Evolutionary conservation across 2,797 vertebrate genomes (phyloP).

Genomic region (Monodelphis domestica): DNA sequence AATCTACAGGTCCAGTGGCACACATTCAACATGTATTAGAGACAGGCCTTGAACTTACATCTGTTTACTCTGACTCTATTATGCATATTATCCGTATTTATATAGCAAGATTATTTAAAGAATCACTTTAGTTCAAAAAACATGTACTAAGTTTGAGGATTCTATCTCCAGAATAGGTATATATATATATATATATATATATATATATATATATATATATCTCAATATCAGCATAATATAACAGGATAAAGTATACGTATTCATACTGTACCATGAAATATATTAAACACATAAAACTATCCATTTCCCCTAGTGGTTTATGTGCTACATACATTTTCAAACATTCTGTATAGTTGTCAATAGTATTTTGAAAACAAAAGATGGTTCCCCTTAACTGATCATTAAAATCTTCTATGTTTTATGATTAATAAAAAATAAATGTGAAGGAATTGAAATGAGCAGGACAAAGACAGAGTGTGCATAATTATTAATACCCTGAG

Average conservation of each 20-base stretch:
- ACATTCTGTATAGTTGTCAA: conserved; percentile 7
- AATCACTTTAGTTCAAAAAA: not conserved
- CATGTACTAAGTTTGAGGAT: not conserved
- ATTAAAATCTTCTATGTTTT: conserved; percentile 10
- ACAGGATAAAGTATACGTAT: not conserved
- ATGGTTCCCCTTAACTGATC: conserved; percentile 36
- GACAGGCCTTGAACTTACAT: not conserved
- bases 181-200: not conserved
- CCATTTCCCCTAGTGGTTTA: not conserved
- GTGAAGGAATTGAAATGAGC: not conserved
- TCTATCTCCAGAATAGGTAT: not conserved
- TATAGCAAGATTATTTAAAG: not conserved
- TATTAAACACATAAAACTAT: not conserved
- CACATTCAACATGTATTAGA: not conserved
- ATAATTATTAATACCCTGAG: not conserved
- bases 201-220: not conserved
- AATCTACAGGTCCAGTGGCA: not conserved
- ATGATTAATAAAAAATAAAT: conserved; percentile 22
- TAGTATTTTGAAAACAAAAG: conserved; percentile 16
- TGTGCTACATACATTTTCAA: conserved; percentile 16
- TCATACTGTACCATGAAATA: not conserved
- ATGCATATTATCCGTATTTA: not conserved
- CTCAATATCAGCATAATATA: not conserved
- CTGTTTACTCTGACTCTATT: not conserved
- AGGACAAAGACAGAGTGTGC: not conserved